phyloP scores from a whole-genome alignment of 2,888 invertebrate species.

The Philonicus albiceps region DNA sequence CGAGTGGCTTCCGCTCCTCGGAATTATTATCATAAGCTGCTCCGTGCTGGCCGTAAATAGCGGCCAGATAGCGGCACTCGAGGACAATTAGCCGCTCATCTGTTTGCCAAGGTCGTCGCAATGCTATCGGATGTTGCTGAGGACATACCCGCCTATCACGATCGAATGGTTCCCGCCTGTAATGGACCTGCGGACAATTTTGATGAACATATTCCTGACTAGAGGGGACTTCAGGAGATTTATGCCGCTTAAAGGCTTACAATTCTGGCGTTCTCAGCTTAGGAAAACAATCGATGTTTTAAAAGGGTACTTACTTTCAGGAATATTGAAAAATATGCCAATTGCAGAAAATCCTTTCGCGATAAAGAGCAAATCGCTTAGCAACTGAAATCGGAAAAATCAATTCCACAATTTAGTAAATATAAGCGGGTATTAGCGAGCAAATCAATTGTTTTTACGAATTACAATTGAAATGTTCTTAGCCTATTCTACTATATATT shows the following conservation, averaged over 20 bases:
- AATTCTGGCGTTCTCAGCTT: too few species aligned
- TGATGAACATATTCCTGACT: not conserved
- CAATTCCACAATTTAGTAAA: too few species aligned
- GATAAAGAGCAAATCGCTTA: too few species aligned
- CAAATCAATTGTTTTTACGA: too few species aligned
- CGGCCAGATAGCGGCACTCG: not conserved
- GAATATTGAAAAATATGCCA: too few species aligned
- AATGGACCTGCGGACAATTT: not conserved
- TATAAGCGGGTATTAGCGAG: too few species aligned
- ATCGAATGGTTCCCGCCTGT: not conserved
- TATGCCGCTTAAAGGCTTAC: not conserved
- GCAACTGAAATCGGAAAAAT: too few species aligned
- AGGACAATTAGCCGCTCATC: not conserved
- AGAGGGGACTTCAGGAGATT: not conserved
- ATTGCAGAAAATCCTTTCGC: too few species aligned
- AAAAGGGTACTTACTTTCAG: too few species aligned
- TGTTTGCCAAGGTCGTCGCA: not conserved
- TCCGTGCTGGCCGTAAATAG: not conserved
- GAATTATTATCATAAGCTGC: not conserved
- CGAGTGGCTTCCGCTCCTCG: slow-evolving; percentile 1
- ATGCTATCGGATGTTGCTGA: not conserved
- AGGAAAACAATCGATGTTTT: too few species aligned
- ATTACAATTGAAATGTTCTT: too few species aligned
- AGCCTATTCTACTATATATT: too few species aligned
- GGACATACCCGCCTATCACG: not conserved